Conservation (phyloP, 2,113 vertebrate species). For the Campylomormyrus numenius region DNA sequence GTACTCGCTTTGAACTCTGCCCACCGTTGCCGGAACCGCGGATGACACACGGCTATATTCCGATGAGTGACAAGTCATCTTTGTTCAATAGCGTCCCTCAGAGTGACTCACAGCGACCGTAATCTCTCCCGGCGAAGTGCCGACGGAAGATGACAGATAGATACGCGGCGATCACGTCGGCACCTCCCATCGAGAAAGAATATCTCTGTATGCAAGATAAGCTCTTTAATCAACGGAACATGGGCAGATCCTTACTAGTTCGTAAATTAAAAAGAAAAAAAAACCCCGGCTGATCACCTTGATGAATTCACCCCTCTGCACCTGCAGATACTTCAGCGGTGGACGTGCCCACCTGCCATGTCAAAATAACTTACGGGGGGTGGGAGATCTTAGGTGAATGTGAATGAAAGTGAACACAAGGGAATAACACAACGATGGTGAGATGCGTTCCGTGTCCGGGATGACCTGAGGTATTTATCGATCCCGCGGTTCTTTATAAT, state of each 20-base stretch:
- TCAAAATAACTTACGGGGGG: not conserved
- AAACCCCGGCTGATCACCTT: not conserved
- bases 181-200: not conserved
- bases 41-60: not conserved
- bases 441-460: not conserved
- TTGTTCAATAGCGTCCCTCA: not conserved
- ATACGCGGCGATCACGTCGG: not conserved
- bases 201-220: slow-evolving; percentile 15
- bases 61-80: not conserved
- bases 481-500: not conserved
- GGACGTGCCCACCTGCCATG: not conserved
- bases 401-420: not conserved
- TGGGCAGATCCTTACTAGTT: not conserved
- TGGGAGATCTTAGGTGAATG: not conserved
- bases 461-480: not conserved
- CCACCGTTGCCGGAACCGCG: not conserved
- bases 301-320: not conserved
- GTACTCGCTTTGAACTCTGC: not conserved
- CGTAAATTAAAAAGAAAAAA: not conserved
- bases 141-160: not conserved
- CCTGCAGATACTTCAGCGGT: not conserved
- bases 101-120: not conserved
- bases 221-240: slow-evolving; percentile 14
- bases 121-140: not conserved
- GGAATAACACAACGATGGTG: not conserved